Evolutionary conservation across 2,888 invertebrate species (phyloP).

Genomic region (Pollenia amentaria): DNA sequence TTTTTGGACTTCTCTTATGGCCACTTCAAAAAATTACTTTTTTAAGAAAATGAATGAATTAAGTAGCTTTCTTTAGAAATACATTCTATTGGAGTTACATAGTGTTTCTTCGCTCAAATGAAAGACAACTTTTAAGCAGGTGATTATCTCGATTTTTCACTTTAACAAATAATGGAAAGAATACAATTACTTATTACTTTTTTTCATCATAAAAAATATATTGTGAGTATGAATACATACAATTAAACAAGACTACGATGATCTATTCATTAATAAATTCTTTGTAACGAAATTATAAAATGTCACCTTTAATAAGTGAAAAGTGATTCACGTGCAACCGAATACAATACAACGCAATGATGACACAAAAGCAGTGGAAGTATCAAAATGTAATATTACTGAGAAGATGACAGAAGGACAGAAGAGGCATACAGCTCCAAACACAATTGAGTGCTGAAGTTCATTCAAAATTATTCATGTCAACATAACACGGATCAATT

Average conservation of each 20-base stretch:
- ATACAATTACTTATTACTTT: constrained; percentile 61
- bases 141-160: constrained; percentile 52
- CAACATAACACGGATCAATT: constrained; percentile 85
- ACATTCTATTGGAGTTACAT: not conserved
- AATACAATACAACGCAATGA: constrained; percentile 31
- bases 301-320: constrained; percentile 72
- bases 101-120: not conserved
- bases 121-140: constrained; percentile 21
- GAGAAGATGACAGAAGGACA: constrained; percentile 20
- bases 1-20: too few relatives aligned
- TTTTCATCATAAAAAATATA: constrained; percentile 14
- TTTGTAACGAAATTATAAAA: constrained; percentile 71
- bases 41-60: too few relatives aligned
- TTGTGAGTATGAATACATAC: constrained; percentile 1
- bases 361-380: constrained; percentile 44
- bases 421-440: constrained; percentile 35
- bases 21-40: not conserved
- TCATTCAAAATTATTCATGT: constrained; percentile 84
- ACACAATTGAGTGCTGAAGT: constrained; percentile 68
- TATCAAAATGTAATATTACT: constrained; percentile 18
- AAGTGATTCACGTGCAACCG: constrained; percentile 69
- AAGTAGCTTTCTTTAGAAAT: constrained; percentile 2
- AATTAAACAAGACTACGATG: constrained; percentile 47
- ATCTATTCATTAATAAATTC: constrained; percentile 68
- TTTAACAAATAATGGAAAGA: constrained; percentile 35